Evolutionary conservation across 2,797 vertebrate genomes (phyloP), one percentile per base, ranked within the genome.

Genomic region (Hemitrygon akajei): DNA sequence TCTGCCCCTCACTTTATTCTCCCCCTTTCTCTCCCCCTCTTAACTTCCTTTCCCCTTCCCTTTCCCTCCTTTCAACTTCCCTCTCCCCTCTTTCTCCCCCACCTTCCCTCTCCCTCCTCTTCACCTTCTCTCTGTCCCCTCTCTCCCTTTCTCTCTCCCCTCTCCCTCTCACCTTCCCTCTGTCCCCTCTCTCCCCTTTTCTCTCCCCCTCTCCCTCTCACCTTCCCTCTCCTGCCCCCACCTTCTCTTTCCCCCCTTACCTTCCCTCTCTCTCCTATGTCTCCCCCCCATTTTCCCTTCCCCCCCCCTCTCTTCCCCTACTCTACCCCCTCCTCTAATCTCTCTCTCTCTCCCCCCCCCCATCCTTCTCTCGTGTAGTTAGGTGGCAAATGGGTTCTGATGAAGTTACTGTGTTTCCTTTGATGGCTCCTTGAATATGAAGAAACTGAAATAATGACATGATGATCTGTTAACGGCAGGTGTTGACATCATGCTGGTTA

Each of bases 91-190:
- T 25, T 22, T 22, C 80, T 1, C 30, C 25, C 40, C 37, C n/a
- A 25, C 97, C 96, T 95, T 94, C 95, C 95, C 96, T 96, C 96
- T 96, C 96, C 96, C 97, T 96, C 95, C 95, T 96, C n/a, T n/a
- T n/a, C 95, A 95, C 96, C 94, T 16, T 37, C 34, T 60, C 20
- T 22, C 20, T 37, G 20, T 20, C 71, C 22, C 71, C 25, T 20
- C 47, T 47, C 94, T 93, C 94, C 84, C 94, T 94, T n/a, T 69
- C 47, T 80, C 34, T n/a, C 18, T n/a, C n/a, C 20, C 5, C 71
- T 22, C 73, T 22, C 22, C 3, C 71, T 20, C 0, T 20, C 71
- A 20, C 71, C 5, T 20, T 27, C 71, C 71, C 22, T 20, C n/a
- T n/a, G n/a, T 20, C 18, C 22, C 71, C 25, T 20, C 47, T 47